Base-by-base conservation (phyloP, 2,113 vertebrate genomes). In the Fulica atra region DNA sequence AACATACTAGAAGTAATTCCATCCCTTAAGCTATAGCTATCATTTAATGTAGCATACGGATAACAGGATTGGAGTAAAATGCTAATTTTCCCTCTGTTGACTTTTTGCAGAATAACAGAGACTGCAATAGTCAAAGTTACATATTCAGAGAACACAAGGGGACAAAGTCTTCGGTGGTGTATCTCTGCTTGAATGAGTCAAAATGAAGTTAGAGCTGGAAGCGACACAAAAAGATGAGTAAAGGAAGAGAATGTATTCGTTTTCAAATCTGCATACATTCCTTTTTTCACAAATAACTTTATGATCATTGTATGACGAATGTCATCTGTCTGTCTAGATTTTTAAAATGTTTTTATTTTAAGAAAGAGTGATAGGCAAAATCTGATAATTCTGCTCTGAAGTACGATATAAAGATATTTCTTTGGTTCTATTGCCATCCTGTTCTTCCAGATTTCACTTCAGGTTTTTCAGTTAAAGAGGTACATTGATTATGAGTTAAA, bases 401-500 rank as follows among this genome's bases (percentile, higher is more conserved):
- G 13, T 44, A 11, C 11, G 65, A 13, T 53, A 64, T 64, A 66
- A 48, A 71, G 35, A 44, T 3, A 36, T 76, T 70, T 81, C 4
- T 74, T 94, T 42, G 15, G 48, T 60, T 81, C 29, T 85, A 11
- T 85, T 82, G 29, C 63, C 25, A 4, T 93, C 69, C 20, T 71
- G 8, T 31, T 95, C 33, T 81, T 86, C n/a, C 26, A 82, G 8
- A 87, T 85, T 94, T 63, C 50, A 76, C 16, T 89, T 91, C n/a
- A 69, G 17, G 4, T 50, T 95, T 93, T 81, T 95, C 86, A 93
- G 1, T 93, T 89, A 87, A 81, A 86, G 44, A 8, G 68, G 65
- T 40, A 29, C 36, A 87, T 85, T 92, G 69, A 91, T 87, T 94
- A 9, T 70, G 88, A 72, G 53, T 77, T 95, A 92, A 94, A 96